Conservation (phyloP, 2,113 vertebrate species). For the Gambusia affinis region DNA sequence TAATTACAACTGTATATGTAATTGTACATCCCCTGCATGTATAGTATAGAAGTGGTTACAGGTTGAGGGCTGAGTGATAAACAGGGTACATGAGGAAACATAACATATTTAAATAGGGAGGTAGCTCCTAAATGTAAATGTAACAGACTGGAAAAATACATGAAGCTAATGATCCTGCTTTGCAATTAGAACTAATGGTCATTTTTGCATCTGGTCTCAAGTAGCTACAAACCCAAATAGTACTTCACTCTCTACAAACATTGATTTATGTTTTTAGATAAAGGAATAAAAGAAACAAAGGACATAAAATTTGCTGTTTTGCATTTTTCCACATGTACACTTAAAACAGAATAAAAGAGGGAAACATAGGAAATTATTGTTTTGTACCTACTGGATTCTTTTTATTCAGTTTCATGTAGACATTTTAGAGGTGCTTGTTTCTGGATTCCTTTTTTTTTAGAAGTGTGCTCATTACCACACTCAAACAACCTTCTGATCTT, state of each 20-base stretch:
- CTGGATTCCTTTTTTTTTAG: too few species aligned
- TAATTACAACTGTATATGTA: neutral
- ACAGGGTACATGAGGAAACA: neutral
- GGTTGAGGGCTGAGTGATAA: neutral
- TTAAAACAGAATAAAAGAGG: too few species aligned
- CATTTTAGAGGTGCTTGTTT: too few species aligned
- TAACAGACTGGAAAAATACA: neutral
- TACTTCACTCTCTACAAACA: neutral
- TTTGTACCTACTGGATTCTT: too few species aligned
- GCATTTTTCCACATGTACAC: neutral
- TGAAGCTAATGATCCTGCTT: neutral
- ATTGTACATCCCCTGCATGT: neutral
- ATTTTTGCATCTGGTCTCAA: neutral
- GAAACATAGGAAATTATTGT: too few species aligned
- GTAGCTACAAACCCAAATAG: neutral
- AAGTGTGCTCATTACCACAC: too few species aligned
- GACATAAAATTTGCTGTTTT: neutral
- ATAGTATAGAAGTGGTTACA: neutral
- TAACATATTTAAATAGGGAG: neutral
- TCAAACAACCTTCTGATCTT: too few species aligned
- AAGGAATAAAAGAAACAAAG: neutral
- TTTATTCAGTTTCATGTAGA: too few species aligned
- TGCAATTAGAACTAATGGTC: neutral
- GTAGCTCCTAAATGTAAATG: neutral
- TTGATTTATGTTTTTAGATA: neutral